Evolutionary conservation across 2,888 invertebrate species (phyloP).

Genomic region (Andrena fulva): DNA sequence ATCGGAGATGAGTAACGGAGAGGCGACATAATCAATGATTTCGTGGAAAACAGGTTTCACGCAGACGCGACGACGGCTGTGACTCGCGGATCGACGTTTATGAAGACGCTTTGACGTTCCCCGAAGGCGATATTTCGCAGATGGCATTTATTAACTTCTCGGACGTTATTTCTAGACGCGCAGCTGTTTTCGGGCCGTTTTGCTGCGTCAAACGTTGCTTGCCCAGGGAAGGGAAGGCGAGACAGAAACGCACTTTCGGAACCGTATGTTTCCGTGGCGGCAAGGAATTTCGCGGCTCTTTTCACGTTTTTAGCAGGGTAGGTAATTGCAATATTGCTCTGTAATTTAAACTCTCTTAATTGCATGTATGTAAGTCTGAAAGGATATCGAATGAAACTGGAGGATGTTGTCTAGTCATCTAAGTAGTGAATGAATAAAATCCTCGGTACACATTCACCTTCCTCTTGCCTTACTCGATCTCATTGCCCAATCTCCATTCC

Average conservation of each 20-base stretch:
- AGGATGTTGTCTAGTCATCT: too few relatives aligned
- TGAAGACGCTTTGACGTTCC: conserved; percentile 51
- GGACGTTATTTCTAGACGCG: conserved; percentile 51
- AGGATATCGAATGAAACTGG: too few relatives aligned
- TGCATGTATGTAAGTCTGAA: background rate
- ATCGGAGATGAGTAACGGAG: conserved; percentile 44
- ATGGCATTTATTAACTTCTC: conserved; percentile 61
- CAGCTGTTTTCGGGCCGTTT: conserved; percentile 43
- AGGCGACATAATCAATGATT: conserved; percentile 46
- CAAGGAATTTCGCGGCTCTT: background rate
- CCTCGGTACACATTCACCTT: too few relatives aligned
- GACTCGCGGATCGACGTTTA: conserved; percentile 48
- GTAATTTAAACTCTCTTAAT: background rate
- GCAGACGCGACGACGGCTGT: conserved; percentile 10
- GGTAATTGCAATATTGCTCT: background rate
- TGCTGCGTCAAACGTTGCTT: background rate
- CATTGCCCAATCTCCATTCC: too few relatives aligned
- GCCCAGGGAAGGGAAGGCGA: background rate
- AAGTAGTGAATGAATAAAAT: too few relatives aligned
- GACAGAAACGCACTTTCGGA: background rate
- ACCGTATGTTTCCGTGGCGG: background rate
- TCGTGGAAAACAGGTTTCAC: conserved; percentile 55
- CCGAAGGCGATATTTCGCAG: conserved; percentile 56
- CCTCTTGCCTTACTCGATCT: too few relatives aligned
- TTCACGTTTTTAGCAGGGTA: background rate